Conservation (phyloP, 1,140 invertebrate species). For the Drosophila prosaltans region DNA sequence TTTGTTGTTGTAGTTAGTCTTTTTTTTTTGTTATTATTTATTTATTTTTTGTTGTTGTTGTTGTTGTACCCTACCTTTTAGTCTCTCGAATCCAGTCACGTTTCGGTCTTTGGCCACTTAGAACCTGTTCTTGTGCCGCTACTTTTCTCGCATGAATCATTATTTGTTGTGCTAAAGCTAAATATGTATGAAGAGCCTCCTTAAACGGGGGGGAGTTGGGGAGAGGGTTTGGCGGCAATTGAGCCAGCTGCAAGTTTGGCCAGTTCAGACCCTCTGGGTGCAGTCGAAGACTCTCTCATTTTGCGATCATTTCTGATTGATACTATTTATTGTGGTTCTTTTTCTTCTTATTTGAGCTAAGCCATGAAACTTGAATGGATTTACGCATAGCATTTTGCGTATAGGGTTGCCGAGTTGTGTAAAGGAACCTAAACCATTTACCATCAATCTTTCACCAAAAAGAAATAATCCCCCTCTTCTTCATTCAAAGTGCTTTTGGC, state of each 20-base stretch:
- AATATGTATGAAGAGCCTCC: slow-evolving; percentile 11
- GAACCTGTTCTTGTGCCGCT: slow-evolving; percentile 73
- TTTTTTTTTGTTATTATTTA: slow-evolving; percentile 1
- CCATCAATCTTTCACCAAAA: neutral
- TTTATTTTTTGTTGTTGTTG: slow-evolving; percentile 2
- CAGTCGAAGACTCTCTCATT: slow-evolving; percentile 57
- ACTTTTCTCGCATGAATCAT: slow-evolving; percentile 80
- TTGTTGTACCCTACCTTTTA: slow-evolving; percentile 7
- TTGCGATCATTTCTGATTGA: slow-evolving; percentile 79
- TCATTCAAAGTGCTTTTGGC: slow-evolving; percentile 25
- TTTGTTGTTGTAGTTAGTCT: slow-evolving; percentile 9
- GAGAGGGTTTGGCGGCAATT: slow-evolving; percentile 38
- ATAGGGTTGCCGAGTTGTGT: slow-evolving; percentile 47
- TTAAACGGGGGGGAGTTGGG: neutral
- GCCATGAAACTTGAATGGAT: slow-evolving; percentile 35
- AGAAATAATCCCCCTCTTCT: neutral
- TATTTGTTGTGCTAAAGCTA: slow-evolving; percentile 65
- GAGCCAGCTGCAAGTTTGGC: slow-evolving; percentile 75
- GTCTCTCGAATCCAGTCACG: slow-evolving; percentile 45
- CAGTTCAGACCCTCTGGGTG: slow-evolving; percentile 63
- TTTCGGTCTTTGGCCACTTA: slow-evolving; percentile 43
- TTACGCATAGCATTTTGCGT: slow-evolving; percentile 32
- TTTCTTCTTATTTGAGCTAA: slow-evolving; percentile 16
- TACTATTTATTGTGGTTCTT: slow-evolving; percentile 76
- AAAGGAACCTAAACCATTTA: neutral